Evolutionary conservation across 2,888 invertebrate genomes (phyloP).

Genomic region (Cartodere bifasciata): DNA sequence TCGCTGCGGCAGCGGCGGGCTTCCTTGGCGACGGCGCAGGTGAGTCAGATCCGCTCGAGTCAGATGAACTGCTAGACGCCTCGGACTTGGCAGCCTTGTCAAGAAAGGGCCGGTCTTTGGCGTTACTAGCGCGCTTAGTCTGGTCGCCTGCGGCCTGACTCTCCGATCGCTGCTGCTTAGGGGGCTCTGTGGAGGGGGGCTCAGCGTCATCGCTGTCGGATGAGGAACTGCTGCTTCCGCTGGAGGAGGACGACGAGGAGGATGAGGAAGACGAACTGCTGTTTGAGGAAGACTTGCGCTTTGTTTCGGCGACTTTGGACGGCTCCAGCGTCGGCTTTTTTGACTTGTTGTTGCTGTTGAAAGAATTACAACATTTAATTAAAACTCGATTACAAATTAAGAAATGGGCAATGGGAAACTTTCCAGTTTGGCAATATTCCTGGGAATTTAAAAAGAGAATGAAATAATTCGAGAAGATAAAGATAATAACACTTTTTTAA

Average conservation of each 20-base stretch:
- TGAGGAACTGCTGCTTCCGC: constrained; percentile 42
- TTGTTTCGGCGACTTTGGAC: constrained; percentile 30
- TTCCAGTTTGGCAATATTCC: too few species aligned
- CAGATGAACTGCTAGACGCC: constrained; percentile 50
- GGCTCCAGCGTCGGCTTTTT: constrained; percentile 26
- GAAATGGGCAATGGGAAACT: too few species aligned
- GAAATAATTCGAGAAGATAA: too few species aligned
- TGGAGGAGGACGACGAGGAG: constrained; percentile 36
- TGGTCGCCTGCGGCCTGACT: constrained; percentile 27
- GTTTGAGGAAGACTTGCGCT: constrained; percentile 42
- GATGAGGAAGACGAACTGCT: constrained; percentile 41
- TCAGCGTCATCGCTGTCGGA: constrained; percentile 44
- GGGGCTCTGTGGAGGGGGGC: constrained; percentile 12
- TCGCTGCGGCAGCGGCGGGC: constrained; percentile 15
- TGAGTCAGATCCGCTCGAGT: constrained; percentile 39
- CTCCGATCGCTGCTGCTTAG: constrained; percentile 29
- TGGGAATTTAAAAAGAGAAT: too few species aligned
- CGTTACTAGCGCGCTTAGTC: constrained; percentile 32
- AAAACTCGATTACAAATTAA: too few species aligned
- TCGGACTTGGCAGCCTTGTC: constrained; percentile 60
- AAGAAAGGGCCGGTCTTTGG: constrained; percentile 66
- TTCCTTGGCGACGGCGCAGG: constrained; percentile 21
- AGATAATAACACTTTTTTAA: too few species aligned
- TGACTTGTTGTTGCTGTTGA: too few species aligned
- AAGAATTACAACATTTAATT: too few species aligned